phyloP scores from a whole-genome alignment of 2,888 invertebrate species.

The Coleophora deauratella region DNA sequence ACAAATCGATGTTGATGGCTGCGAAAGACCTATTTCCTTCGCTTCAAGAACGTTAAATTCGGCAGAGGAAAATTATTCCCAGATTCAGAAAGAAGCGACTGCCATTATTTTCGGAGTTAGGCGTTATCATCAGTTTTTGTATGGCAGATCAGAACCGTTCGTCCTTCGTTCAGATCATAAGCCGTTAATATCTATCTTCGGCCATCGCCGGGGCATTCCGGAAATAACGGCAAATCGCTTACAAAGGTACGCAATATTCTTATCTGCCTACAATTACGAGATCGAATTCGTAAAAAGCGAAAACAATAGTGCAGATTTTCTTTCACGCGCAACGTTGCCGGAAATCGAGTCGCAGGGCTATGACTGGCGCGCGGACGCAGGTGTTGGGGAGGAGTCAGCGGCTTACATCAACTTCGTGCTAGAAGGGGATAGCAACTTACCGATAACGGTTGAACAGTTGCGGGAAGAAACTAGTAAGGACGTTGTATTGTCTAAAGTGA shows the following conservation, averaged over 20 bases:
- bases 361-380: background rate
- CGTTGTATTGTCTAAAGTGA: slow-evolving; percentile 5
- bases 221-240: slow-evolving; percentile 14
- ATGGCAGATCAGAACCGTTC: slow-evolving; percentile 11
- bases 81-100: slow-evolving; percentile 13
- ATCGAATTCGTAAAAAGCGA: slow-evolving; percentile 16
- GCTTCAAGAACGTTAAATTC: slow-evolving; percentile 8
- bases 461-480: slow-evolving; percentile 12
- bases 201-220: slow-evolving; percentile 13
- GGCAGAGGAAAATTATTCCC: slow-evolving; percentile 5
- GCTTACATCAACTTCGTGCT: slow-evolving; percentile 12
- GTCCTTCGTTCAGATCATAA: slow-evolving; percentile 14
- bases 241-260: slow-evolving; percentile 10
- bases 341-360: background rate
- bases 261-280: slow-evolving; percentile 14
- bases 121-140: slow-evolving; percentile 16
- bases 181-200: slow-evolving; percentile 17
- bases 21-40: slow-evolving; percentile 4
- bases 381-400: slow-evolving; percentile 2
- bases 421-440: slow-evolving; percentile 8
- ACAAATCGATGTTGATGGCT: slow-evolving; percentile 5
- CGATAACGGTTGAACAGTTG: slow-evolving; percentile 8
- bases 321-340: slow-evolving; percentile 13
- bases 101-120: slow-evolving; percentile 10
- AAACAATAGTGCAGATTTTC: slow-evolving; percentile 14